Percentiles rank a stretch among this genome's conserved stretches.
phyloP scores from a whole-genome alignment of 92 coral and sea anemone genomes.

The Actinostola sp. region DNA sequence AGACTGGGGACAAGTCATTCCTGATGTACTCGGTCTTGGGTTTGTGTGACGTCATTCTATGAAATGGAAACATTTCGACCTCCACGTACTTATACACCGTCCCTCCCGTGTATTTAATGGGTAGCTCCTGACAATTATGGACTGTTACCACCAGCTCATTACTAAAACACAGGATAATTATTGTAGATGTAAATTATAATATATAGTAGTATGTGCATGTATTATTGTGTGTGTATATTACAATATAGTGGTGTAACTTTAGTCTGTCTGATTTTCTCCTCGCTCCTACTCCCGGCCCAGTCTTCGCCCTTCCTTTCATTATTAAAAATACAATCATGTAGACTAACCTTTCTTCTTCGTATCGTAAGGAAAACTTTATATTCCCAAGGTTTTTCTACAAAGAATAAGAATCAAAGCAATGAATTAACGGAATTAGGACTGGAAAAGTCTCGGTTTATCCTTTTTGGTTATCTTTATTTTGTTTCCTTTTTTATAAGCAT shows the following conservation, averaged over 20 bases:
- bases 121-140: slow-evolving; percentile 68
- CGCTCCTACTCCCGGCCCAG: too few relatives aligned
- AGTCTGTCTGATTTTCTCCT: too few relatives aligned
- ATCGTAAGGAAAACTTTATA: slow-evolving; percentile 78
- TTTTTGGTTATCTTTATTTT: too few relatives aligned
- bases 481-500: too few relatives aligned
- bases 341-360: slow-evolving; percentile 82
- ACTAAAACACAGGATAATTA: too few relatives aligned
- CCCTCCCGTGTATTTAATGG: slow-evolving; percentile 86
- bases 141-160: slow-evolving; percentile 77
- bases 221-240: too few relatives aligned
- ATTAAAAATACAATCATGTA: background rate
- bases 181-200: too few relatives aligned
- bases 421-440: too few relatives aligned
- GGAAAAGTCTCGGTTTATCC: too few relatives aligned
- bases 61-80: slow-evolving; percentile 91
- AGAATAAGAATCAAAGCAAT: slow-evolving; percentile 1
- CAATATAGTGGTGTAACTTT: too few relatives aligned
- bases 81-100: slow-evolving; percentile 89
- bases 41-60: slow-evolving; percentile 73
- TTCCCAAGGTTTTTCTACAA: slow-evolving; percentile 83
- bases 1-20: slow-evolving; percentile 76
- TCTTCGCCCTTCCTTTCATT: background rate
- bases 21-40: slow-evolving; percentile 87
- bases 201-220: too few relatives aligned